Conservation (phyloP, 2,113 vertebrate species). For the Sander lucioperca region DNA sequence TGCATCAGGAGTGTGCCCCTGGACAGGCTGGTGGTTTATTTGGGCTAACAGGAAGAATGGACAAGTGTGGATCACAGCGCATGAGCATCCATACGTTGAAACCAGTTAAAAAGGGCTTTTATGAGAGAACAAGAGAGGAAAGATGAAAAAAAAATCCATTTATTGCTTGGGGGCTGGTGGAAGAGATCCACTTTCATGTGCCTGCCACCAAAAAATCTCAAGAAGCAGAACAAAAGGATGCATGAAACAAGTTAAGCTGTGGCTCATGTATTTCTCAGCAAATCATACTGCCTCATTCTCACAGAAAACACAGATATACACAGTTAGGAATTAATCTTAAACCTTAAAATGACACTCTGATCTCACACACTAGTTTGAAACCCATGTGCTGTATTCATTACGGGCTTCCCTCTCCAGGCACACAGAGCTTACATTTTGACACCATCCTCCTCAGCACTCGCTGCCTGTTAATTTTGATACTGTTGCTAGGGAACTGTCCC, state of each 20-base stretch:
- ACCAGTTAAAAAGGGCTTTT: conserved; percentile 33
- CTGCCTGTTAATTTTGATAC: conserved; percentile 73
- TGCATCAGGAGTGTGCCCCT: conserved; percentile 21
- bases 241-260: conserved; percentile 42
- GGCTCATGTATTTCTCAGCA: conserved; percentile 17
- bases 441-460: conserved; percentile 40
- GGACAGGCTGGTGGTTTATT: conserved; percentile 11
- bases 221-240: conserved; percentile 50
- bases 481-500: conserved; percentile 82
- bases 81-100: conserved; percentile 36
- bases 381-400: conserved; percentile 55
- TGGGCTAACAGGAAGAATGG: conserved; percentile 23
- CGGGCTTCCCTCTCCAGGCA: conserved; percentile 39
- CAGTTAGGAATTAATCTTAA: conserved; percentile 25
- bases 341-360: conserved; percentile 53
- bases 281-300: conserved; percentile 14
- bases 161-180: conserved; percentile 63
- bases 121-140: conserved; percentile 39
- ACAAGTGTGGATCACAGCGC: conserved; percentile 27
- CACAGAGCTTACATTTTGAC: conserved; percentile 60
- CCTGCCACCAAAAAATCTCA: conserved; percentile 62
- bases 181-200: conserved; percentile 72
- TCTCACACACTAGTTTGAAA: conserved; percentile 54
- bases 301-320: conserved; percentile 15
- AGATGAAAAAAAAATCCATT: conserved; percentile 29